Evolutionary conservation across 1,140 invertebrate genomes (phyloP), one percentile per base, ranked within the genome.

Genomic region (Octopus sinensis): DNA sequence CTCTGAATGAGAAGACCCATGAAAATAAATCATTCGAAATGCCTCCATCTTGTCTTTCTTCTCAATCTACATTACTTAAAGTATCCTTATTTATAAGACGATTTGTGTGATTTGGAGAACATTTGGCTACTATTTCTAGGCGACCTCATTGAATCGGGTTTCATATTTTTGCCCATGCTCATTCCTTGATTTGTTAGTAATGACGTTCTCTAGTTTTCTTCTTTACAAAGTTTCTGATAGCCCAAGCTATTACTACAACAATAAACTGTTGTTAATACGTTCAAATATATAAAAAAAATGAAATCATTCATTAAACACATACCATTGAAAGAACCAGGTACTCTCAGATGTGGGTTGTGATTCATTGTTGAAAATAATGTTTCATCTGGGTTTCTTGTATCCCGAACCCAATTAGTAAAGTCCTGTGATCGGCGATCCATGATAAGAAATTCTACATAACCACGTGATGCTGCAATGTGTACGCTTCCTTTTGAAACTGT

Each of bases 351-450:
- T 12, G 83, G 84, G 75, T 87, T 87, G 76, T 84, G 81, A 73
- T 87, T 87, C 23, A 88, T 68, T 13, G 84, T 83, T 4, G 83
- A 73, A 78, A 88, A 89, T 68, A 86, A 87, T 4, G 82, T 84
- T 82, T 90, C 89, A 77, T 90, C 88, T 6, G 88, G 88, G 43
- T 84, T 82, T 7, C 73, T 81, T 1, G 86, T 86, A 5, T 85
- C 80, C 77, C 68, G 81, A 30, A 84, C 77, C 88, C 88, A 89
- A 0, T 87, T 79, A 1, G 85, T 56, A n/a, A 90, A 82, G 4
- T 84, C 84, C 43, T 78, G 53, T 30, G 86, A 84, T 54, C 79
- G 80, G 54, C 77, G 53, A 53, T 82, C 82, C 51, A 84, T 80
- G 54, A 86, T 30, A 53, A 86, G 79, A 79, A 84, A 89, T 73